A percentile compares a stretch with the other conserved stretches of the same genome.
Conservation (phyloP, 1,140 invertebrate species). For the Aphidius gifuensis region DNA sequence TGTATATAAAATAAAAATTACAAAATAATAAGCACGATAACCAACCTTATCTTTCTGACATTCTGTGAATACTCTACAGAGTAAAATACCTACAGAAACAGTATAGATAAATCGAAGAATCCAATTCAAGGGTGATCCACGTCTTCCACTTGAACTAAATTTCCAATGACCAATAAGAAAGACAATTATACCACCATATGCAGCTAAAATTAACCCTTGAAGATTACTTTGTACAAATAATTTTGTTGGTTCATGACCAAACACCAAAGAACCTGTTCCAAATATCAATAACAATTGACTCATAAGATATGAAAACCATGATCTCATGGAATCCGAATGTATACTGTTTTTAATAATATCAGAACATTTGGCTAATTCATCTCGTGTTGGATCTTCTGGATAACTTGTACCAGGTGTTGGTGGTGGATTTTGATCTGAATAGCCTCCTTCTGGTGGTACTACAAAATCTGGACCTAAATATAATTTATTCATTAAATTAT, state of each 20-base stretch:
- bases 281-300: constrained; percentile 77
- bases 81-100: constrained; percentile 71
- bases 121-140: constrained; percentile 84
- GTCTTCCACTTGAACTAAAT: constrained; percentile 80
- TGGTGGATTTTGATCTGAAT: constrained; percentile 39
- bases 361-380: constrained; percentile 65
- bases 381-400: constrained; percentile 57
- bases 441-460: constrained; percentile 32
- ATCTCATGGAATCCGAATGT: constrained; percentile 71
- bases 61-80: constrained; percentile 65
- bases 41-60: constrained; percentile 60
- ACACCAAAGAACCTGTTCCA: constrained; percentile 72
- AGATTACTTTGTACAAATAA: constrained; percentile 55
- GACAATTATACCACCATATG: constrained; percentile 70
- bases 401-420: constrained; percentile 40
- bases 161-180: constrained; percentile 76
- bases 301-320: constrained; percentile 83
- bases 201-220: constrained; percentile 59
- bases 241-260: constrained; percentile 67
- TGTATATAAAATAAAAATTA: too few relatives aligned
- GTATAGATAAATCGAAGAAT: constrained; percentile 86
- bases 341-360: constrained; percentile 73
- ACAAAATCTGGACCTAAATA: constrained; percentile 24
- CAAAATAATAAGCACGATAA: not conserved
- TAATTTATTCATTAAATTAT: constrained; percentile 12